phyloP scores from a whole-genome alignment of 2,888 invertebrate genomes.

The Spodoptera littoralis region DNA sequence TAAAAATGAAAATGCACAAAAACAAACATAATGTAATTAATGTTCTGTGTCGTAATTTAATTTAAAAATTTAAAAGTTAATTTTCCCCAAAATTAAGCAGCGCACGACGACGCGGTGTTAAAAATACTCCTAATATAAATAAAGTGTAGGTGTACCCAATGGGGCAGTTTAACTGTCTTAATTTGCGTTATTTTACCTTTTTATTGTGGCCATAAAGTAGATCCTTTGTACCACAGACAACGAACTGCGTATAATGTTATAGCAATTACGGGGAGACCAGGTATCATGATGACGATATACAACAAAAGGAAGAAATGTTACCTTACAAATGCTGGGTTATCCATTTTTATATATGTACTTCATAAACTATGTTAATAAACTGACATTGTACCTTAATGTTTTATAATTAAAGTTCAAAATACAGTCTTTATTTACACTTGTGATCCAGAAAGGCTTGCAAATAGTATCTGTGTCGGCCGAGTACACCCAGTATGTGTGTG shows the following conservation, averaged over 20 bases:
- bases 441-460: not conserved
- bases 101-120: conserved; percentile 8
- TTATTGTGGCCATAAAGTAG: conserved; percentile 32
- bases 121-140: conserved; percentile 18
- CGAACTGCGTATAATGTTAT: conserved; percentile 16
- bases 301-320: conserved; percentile 1
- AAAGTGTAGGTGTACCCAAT: conserved; percentile 6
- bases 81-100: not conserved
- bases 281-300: conserved; percentile 5
- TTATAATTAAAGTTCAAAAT: not conserved
- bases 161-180: conserved; percentile 15
- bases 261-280: conserved; percentile 10
- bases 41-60: too few species aligned
- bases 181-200: conserved; percentile 56
- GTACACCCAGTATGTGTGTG: conserved; percentile 10
- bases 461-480: not conserved
- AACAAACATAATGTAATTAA: too few species aligned
- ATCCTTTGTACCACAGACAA: conserved; percentile 16
- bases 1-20: too few species aligned
- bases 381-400: too few species aligned
- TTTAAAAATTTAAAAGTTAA: not conserved
- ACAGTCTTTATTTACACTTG: conserved; percentile 4
- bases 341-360: too few species aligned
- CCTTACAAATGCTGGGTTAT: too few species aligned
- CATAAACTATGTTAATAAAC: too few species aligned